Evolutionary conservation across 92 coral and sea anemone species (phyloP).

Genomic region (Bergia puertoricense): DNA sequence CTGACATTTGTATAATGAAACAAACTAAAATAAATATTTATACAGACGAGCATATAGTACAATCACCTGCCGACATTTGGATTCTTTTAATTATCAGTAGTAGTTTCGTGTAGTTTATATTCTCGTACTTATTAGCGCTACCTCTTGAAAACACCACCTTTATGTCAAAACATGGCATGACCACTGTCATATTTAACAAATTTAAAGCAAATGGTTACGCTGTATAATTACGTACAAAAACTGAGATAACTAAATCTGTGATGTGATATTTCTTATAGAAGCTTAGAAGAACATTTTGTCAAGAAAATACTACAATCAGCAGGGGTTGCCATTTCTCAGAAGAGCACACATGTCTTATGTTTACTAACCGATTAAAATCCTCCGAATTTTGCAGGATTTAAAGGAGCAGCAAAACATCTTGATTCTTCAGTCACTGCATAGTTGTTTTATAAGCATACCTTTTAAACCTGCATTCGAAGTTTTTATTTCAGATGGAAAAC

Average conservation of each 20-base stretch:
- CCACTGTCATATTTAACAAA: neutral
- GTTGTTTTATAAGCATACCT: no score
- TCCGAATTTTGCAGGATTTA: no score
- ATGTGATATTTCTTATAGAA: neutral
- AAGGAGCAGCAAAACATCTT: no score
- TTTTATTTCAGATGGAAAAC: slow-evolving; percentile 1
- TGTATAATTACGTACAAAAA: neutral
- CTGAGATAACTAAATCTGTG: neutral
- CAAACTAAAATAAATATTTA: no score
- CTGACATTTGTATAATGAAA: no score
- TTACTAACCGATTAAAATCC: no score
- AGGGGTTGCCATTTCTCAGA: neutral
- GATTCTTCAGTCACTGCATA: no score
- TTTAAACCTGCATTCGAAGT: no score
- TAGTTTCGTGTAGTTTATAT: neutral
- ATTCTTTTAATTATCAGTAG: neutral
- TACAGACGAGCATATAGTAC: no score
- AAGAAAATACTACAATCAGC: neutral
- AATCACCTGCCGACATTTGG: no score
- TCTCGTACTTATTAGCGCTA: neutral
- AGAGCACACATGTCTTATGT: no score
- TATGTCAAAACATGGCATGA: neutral
- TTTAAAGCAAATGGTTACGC: neutral
- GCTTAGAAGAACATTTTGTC: neutral
- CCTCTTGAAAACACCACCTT: neutral